Evolutionary conservation across 1,140 invertebrate species (phyloP).

Genomic region (Heliconius melpomene): DNA sequence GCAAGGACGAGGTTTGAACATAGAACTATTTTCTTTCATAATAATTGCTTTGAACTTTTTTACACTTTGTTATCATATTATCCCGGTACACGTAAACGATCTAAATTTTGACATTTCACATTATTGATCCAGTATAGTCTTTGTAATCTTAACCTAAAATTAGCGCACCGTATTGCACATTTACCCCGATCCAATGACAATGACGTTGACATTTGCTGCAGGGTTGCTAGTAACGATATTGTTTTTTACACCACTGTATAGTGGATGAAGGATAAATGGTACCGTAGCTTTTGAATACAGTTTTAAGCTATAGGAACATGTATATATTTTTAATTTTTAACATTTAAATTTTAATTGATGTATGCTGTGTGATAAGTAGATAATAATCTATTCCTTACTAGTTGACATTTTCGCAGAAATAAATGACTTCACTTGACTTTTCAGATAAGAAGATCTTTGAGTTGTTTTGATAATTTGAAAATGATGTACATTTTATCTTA

Average conservation of each 20-base stretch:
- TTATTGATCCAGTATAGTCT: conserved; percentile 4
- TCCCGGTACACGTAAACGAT: not conserved
- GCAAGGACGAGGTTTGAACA: conserved; percentile 85
- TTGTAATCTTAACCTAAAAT: conserved; percentile 9
- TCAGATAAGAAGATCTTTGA: too few relatives aligned
- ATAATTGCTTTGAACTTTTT: conserved; percentile 13
- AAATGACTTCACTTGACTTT: too few relatives aligned
- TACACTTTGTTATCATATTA: not conserved
- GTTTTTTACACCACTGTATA: not conserved
- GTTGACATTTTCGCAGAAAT: too few relatives aligned
- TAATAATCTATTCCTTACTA: too few relatives aligned
- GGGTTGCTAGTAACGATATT: not conserved
- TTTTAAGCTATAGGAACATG: too few relatives aligned
- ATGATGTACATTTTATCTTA: too few relatives aligned
- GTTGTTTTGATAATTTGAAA: too few relatives aligned
- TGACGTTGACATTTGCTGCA: not conserved
- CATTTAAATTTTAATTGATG: too few relatives aligned
- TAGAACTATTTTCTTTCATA: conserved; percentile 30
- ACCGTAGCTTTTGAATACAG: too few relatives aligned
- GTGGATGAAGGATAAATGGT: not conserved
- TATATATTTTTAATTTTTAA: too few relatives aligned
- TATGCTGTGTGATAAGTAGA: too few relatives aligned
- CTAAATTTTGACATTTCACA: conserved; percentile 4
- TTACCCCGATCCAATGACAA: too few relatives aligned
- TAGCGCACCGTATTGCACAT: not conserved